Conservation (phyloP, 2,797 vertebrate genomes). For the Catostomus latipinnis region DNA sequence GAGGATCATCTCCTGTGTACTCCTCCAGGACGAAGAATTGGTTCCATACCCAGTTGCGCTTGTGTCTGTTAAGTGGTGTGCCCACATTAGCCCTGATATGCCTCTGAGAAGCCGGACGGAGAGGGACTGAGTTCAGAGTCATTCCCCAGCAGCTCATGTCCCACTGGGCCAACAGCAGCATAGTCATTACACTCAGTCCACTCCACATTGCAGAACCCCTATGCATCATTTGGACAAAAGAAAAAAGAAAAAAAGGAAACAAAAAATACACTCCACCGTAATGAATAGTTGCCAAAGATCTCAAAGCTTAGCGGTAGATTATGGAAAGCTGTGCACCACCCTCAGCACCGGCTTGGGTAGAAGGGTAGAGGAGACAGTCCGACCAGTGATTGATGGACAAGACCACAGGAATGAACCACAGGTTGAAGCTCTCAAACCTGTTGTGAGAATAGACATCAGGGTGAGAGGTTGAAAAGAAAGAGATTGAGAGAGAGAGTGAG, state of each 20-base stretch:
- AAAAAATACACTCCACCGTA: conserved; percentile 35
- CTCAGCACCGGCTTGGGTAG: conserved; percentile 6
- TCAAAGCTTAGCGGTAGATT: conserved; percentile 26
- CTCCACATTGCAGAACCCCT: conserved; percentile 48
- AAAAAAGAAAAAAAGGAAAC: conserved; percentile 28
- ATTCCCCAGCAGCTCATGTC: conserved; percentile 79
- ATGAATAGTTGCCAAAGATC: conserved; percentile 38
- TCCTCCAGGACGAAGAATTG: conserved; percentile 96
- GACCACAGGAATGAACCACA: conserved; percentile 35
- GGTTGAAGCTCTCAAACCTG: conserved; percentile 48
- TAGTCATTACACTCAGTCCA: conserved; percentile 74
- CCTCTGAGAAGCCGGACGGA: conserved; percentile 42
- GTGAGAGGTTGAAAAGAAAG: conserved; percentile 27
- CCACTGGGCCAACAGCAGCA: conserved; percentile 81
- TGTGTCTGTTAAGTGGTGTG: conserved; percentile 71
- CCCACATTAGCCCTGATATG: conserved; percentile 56
- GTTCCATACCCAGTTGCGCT: conserved; percentile 97
- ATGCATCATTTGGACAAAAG: conserved; percentile 55
- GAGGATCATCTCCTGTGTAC: conserved; percentile 88
- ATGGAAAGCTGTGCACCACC: conserved; percentile 13
- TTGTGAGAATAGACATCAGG: conserved; percentile 24
- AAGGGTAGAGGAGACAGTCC: background rate
- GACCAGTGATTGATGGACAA: conserved; percentile 42
- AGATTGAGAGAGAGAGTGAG: background rate
- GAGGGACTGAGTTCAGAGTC: conserved; percentile 76